Percentiles rank a stretch among this genome's conserved stretches.
Evolutionary conservation across 1,140 invertebrate genomes (phyloP).

Genomic region (Zaprionus ghesquierei): DNA sequence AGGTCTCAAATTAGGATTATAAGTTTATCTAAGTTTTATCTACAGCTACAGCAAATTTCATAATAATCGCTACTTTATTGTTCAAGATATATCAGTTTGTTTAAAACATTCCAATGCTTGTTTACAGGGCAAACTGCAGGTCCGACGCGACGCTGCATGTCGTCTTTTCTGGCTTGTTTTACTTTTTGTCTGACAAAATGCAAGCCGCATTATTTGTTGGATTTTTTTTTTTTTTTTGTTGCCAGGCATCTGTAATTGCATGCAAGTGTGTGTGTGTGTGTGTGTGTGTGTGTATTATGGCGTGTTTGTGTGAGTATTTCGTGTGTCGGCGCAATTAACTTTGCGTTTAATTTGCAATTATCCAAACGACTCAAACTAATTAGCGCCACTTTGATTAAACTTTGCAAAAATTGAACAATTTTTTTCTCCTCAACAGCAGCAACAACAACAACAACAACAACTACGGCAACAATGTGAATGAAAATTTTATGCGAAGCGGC

Average conservation of each 20-base stretch:
- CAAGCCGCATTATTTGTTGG: constrained; percentile 27
- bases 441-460: constrained; percentile 3
- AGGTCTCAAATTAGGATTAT: neutral
- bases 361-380: constrained; percentile 80
- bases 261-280: constrained; percentile 17
- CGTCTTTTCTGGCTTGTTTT: constrained; percentile 32
- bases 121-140: neutral
- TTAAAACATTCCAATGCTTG: neutral
- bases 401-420: constrained; percentile 60
- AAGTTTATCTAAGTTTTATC: neutral
- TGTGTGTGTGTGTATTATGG: constrained; percentile 11
- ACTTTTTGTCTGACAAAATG: constrained; percentile 59
- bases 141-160: neutral
- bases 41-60: neutral
- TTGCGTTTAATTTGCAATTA: constrained; percentile 81
- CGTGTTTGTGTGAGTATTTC: constrained; percentile 49
- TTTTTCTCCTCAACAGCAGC: constrained; percentile 12
- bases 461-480: neutral
- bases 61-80: neutral
- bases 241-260: constrained; percentile 52
- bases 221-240: constrained; percentile 13
- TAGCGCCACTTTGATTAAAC: constrained; percentile 79
- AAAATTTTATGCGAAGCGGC: neutral
- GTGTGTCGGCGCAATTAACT: constrained; percentile 78
- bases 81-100: neutral